phyloP scores from a whole-genome alignment of 2,797 vertebrate genomes.

The Margarornis squamiger region DNA sequence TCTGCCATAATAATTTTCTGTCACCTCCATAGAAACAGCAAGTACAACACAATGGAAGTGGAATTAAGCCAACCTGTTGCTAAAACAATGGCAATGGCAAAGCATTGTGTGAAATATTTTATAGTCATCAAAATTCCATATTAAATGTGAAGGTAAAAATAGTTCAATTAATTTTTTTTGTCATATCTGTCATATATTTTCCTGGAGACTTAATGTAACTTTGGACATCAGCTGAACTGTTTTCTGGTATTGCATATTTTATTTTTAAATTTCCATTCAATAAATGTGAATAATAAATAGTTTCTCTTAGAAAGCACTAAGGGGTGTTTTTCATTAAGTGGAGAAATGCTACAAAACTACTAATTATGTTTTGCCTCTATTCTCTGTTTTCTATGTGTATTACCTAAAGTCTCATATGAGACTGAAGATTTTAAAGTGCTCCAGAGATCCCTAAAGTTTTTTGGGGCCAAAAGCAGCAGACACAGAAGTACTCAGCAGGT shows the following conservation, averaged over 20 bases:
- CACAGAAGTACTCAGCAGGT: background rate
- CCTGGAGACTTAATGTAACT: background rate
- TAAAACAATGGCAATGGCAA: background rate
- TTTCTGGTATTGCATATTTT: background rate
- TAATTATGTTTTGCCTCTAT: background rate
- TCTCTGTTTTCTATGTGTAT: background rate
- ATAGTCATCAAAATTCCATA: background rate
- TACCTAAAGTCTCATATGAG: background rate
- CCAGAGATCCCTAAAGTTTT: background rate
- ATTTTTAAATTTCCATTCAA: background rate
- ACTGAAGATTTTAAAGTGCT: background rate
- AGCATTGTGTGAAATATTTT: background rate
- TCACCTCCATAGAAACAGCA: background rate
- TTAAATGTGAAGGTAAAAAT: background rate
- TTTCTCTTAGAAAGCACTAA: background rate
- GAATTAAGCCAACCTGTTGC: background rate
- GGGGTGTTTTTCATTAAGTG: background rate
- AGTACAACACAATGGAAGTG: background rate
- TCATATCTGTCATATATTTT: background rate
- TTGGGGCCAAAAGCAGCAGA: background rate
- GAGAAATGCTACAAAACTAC: background rate
- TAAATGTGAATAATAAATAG: background rate
- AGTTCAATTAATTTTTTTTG: background rate
- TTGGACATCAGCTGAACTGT: background rate
- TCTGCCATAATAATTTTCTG: background rate